Base-by-base conservation (phyloP, 2,797 vertebrate genomes). In the Antrozous pallidus region DNA sequence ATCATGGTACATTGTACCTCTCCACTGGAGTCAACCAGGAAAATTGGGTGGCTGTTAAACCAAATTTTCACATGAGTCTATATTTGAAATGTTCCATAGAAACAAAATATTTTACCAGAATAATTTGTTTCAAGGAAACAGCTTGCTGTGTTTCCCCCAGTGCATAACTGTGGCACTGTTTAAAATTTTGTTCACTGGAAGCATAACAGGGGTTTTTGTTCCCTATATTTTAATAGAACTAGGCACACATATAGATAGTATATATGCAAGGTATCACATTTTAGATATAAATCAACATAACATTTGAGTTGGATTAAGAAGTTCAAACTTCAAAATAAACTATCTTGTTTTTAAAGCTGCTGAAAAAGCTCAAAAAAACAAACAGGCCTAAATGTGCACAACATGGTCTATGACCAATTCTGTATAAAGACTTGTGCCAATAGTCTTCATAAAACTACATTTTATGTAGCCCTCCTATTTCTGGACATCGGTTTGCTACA, bases 251-350 rank as follows among this genome's bases (percentile, higher is more conserved):
- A n/a, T 36, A 95, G 33, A 33, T 65, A 91, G 61, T 56, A n/a
- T 49, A 45, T 40, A 45, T 79, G 18, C 22, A 45, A 9, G 40
- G 24, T 79, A 36, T 65, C 38, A 74, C 47, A 36, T 73, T 89
- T 45, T 78, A 78, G 22, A 61, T 85, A 63, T 9, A n/a, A 65
- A 49, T 58, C n/a, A 74, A 47, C 49, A 33, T 45, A 79, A 84
- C 31, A 75, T 86, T 63, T 86, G 58, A 36, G 18, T 81, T 86
- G 40, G 58, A 24, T 74, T 74, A 85, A 49, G 38, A 92, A 74
- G 33, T 94, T 89, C 40, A 92, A 16, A 56, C 20, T 79, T 89
- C 47, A 77, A 36, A 69, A n/a, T 78, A 91, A 73, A 80, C 67
- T 67, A 33, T 94, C 82, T 94, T 88, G 31, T 54, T 77, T 51